Conservation (phyloP, 1,140 invertebrate genomes). For the Brachionus plicatilis region DNA sequence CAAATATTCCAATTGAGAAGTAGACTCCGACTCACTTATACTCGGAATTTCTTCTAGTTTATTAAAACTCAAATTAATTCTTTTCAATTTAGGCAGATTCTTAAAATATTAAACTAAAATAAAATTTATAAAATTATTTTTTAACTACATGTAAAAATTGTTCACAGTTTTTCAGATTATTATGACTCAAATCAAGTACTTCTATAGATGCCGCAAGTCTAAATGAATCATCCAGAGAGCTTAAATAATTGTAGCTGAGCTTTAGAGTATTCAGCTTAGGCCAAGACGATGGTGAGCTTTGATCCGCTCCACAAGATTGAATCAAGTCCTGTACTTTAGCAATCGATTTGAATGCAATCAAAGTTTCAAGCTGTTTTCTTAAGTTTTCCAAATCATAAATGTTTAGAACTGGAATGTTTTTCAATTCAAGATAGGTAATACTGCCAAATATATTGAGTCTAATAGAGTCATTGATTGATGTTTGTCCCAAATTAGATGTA, state of each 20-base stretch:
- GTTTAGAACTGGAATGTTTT: not conserved
- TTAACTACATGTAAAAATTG: not conserved
- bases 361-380: not conserved
- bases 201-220: not conserved
- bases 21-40: not conserved
- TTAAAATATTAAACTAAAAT: not conserved
- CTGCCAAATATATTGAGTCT: conserved; percentile 8
- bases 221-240: not conserved
- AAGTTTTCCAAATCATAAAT: conserved; percentile 10
- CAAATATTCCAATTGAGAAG: conserved; percentile 9
- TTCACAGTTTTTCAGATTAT: not conserved
- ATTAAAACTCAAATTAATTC: conserved; percentile 29
- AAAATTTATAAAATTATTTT: not conserved
- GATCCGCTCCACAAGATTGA: conserved; percentile 26
- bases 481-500: not conserved
- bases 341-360: not conserved
- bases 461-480: not conserved
- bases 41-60: not conserved
- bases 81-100: conserved; percentile 8
- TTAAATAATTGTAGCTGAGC: not conserved
- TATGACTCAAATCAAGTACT: conserved; percentile 6
- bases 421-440: not conserved
- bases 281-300: conserved; percentile 8
- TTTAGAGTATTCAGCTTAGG: not conserved
- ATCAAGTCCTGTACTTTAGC: not conserved